Evolutionary conservation across 2,888 invertebrate species (phyloP).

Genomic region (Nymphalis c-album): DNA sequence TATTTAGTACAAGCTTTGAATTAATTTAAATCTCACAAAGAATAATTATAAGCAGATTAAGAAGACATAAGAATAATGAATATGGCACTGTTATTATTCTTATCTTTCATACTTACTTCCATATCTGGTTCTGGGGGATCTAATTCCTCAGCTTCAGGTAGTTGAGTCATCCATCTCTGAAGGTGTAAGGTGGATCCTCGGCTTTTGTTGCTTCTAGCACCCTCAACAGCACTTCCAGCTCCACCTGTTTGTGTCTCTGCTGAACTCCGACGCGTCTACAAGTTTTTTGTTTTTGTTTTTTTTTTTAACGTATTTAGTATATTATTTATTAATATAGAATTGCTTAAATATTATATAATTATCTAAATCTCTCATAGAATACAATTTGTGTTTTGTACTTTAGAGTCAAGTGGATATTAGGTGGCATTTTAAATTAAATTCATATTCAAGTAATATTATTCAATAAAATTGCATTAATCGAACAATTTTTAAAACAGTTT

Average conservation of each 20-base stretch:
- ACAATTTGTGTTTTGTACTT: too few species aligned
- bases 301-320: neutral
- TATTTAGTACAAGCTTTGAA: slow-evolving; percentile 1
- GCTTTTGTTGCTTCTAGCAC: slow-evolving; percentile 77
- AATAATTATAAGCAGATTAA: neutral
- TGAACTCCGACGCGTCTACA: slow-evolving; percentile 71
- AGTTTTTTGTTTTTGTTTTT: slow-evolving; percentile 17
- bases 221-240: slow-evolving; percentile 66
- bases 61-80: neutral
- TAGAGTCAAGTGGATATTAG: slow-evolving; percentile 3
- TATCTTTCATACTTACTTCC: slow-evolving; percentile 61
- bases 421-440: neutral
- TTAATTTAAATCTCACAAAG: neutral
- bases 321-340: neutral
- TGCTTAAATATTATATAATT: too few species aligned
- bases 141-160: slow-evolving; percentile 83
- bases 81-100: neutral
- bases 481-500: too few species aligned
- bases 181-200: slow-evolving; percentile 88
- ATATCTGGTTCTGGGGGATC: slow-evolving; percentile 80
- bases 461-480: neutral
- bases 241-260: slow-evolving; percentile 73
- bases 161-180: slow-evolving; percentile 90
- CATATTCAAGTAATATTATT: too few species aligned
- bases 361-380: too few species aligned